phyloP scores from a whole-genome alignment of 2,797 vertebrate species.

The Serranus cabrilla region DNA sequence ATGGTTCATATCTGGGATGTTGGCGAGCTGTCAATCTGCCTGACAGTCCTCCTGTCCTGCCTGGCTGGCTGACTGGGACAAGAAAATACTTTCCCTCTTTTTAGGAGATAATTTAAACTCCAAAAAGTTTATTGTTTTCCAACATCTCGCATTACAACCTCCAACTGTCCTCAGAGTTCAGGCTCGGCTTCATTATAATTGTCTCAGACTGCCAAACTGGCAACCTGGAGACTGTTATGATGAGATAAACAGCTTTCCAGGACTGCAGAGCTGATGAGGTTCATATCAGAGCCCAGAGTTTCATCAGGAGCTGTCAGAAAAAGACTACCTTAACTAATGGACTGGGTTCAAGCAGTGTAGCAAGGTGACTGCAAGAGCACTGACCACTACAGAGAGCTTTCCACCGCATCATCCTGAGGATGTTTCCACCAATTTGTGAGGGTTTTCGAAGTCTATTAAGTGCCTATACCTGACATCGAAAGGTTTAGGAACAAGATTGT shows the following conservation, averaged over 20 bases:
- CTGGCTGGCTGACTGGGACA: constrained; percentile 34
- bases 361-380: constrained; percentile 47
- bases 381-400: constrained; percentile 31
- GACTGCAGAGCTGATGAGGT: constrained; percentile 42
- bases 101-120: constrained; percentile 44
- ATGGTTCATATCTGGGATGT: constrained; percentile 44
- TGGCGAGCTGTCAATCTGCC: constrained; percentile 51
- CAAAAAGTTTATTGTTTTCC: constrained; percentile 52
- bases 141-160: constrained; percentile 43
- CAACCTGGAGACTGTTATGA: constrained; percentile 37
- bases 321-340: constrained; percentile 41
- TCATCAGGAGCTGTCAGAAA: constrained; percentile 44
- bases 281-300: constrained; percentile 36
- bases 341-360: constrained; percentile 26
- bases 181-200: constrained; percentile 50
- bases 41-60: constrained; percentile 42
- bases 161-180: constrained; percentile 50
- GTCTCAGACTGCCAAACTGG: constrained; percentile 52
- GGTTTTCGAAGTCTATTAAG: constrained; percentile 19
- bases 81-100: constrained; percentile 12
- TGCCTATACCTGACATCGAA: background rate
- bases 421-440: constrained; percentile 14
- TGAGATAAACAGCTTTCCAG: constrained; percentile 62
- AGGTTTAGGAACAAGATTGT: constrained; percentile 5
- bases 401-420: background rate